A percentile compares a stretch with the other conserved stretches of the same genome.
Conservation (phyloP, 2,113 vertebrate species). For the Embiotoca jacksoni region DNA sequence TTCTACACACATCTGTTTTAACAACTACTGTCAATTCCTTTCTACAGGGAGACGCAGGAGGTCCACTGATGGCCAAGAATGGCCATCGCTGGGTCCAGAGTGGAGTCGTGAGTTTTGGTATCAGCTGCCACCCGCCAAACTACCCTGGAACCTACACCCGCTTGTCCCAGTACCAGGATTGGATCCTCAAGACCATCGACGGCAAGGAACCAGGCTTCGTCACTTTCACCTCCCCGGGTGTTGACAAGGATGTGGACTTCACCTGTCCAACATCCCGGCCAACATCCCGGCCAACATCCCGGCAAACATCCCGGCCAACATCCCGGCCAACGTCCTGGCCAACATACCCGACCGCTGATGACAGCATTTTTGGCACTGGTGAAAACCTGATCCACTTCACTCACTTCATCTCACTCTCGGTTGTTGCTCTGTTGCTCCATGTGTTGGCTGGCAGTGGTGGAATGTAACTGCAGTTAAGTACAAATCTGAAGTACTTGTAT, state of each 20-base stretch:
- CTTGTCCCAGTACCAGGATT: slow-evolving; percentile 85
- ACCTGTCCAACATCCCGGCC: not conserved
- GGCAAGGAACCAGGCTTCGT: slow-evolving; percentile 39
- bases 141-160: slow-evolving; percentile 87
- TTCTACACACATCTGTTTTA: too few relatives aligned
- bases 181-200: slow-evolving; percentile 75
- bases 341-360: not conserved
- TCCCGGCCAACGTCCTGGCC: too few relatives aligned
- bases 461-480: not conserved
- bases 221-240: not conserved
- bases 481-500: too few relatives aligned
- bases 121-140: slow-evolving; percentile 82
- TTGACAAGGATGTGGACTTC: not conserved
- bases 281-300: not conserved
- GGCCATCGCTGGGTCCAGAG: slow-evolving; percentile 82
- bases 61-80: slow-evolving; percentile 81
- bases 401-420: slow-evolving; percentile 1
- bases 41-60: slow-evolving; percentile 62
- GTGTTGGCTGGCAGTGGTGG: not conserved
- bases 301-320: too few relatives aligned
- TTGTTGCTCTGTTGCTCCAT: not conserved
- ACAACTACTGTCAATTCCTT: not conserved
- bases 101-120: slow-evolving; percentile 89
- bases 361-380: slow-evolving; percentile 16
- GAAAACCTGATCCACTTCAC: slow-evolving; percentile 23